phyloP scores from a whole-genome alignment of 2,797 vertebrate species.

The Setipinna tenuifilis region DNA sequence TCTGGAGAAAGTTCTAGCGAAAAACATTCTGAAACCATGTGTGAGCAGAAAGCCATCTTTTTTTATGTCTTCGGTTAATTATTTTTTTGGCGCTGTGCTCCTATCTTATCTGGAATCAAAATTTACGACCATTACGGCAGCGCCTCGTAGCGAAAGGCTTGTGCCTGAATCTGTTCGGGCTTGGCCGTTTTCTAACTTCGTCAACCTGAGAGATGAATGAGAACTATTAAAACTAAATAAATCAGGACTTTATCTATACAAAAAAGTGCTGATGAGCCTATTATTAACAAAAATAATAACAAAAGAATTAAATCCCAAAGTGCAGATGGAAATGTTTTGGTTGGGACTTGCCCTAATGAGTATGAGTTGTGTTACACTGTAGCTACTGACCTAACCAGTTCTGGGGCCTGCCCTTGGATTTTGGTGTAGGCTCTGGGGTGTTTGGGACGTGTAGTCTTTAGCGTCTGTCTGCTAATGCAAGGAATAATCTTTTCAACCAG shows the following conservation, averaged over 20 bases:
- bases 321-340: neutral
- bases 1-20: neutral
- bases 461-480: conserved; percentile 38
- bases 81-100: conserved; percentile 37
- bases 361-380: neutral
- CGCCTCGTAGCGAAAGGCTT: neutral
- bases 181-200: neutral
- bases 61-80: conserved; percentile 37
- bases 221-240: neutral
- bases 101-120: conserved; percentile 36
- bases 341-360: neutral
- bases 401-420: neutral
- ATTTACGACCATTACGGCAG: neutral
- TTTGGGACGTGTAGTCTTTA: conserved; percentile 19
- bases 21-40: conserved; percentile 19
- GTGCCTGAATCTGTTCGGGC: neutral
- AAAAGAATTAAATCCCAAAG: neutral
- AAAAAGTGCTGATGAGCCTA: neutral
- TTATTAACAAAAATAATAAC: neutral
- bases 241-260: neutral
- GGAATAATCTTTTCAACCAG: conserved; percentile 56
- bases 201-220: neutral
- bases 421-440: neutral
- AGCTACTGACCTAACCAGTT: neutral
- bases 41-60: neutral